These are phyloP conservation scores for Mesembrinibis cayennensis DNA, from an alignment of 2,113 vertebrate species.

Conservation along the genomic window DNA sequence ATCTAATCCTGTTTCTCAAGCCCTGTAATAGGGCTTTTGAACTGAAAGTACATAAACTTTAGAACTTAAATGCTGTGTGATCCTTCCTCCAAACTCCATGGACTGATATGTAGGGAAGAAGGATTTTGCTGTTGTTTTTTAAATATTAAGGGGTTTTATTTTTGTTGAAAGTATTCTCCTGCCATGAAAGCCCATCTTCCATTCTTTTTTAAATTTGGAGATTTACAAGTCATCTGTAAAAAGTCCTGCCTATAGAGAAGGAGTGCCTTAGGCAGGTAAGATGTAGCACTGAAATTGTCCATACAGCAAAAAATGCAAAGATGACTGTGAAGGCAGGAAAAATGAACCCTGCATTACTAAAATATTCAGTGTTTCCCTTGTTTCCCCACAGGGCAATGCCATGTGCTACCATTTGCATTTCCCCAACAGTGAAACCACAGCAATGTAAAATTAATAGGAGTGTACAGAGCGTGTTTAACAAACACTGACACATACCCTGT, in stretches of 20 bases:
- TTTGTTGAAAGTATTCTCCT: neutral
- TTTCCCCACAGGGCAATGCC: neutral
- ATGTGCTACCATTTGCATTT: slow-evolving; percentile 40
- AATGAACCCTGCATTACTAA: neutral
- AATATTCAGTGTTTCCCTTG: neutral
- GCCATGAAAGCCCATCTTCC: neutral
- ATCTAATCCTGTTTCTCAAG: neutral
- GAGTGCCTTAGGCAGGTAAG: neutral
- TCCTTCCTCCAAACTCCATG: neutral
- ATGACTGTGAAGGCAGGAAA: neutral
- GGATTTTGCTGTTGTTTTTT: neutral
- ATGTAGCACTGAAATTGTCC: neutral
- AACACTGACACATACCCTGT: neutral
- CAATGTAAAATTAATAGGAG: slow-evolving; percentile 47
- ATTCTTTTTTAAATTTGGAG: neutral
- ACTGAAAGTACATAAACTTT: neutral
- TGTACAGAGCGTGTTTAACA: slow-evolving; percentile 31
- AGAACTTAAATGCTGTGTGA: neutral
- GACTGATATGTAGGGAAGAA: accelerated
- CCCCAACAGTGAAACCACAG: neutral
- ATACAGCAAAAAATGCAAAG: neutral
- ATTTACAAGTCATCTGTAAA: neutral
- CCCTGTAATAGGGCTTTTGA: neutral
- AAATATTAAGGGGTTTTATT: neutral
- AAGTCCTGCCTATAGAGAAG: neutral